Evolutionary conservation across 2,113 vertebrate species (phyloP), one percentile per base, ranked within the genome.

Genomic region (Lampris megalopsis): DNA sequence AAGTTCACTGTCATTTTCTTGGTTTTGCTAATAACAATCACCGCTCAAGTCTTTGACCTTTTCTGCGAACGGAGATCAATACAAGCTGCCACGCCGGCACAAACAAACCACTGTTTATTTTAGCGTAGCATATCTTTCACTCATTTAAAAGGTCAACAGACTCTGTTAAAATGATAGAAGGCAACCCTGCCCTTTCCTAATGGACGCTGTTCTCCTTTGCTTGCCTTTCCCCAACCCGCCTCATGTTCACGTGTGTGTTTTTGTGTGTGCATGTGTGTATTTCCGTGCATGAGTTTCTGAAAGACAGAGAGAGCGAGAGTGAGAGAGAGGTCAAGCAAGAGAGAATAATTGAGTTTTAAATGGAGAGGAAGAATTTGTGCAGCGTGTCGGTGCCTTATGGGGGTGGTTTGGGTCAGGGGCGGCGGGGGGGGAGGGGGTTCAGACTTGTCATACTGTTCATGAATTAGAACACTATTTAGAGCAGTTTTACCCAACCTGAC

Each of bases 61-160:
- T 83, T 89, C 85, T 8, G 7, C 59, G 63, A 82, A 71, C 47
- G 1, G 68, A 60, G 88, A 93, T 91, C 92, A 83, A 93, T 92
- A 86, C 52, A 41, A 77, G 70, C 49, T 80, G 84, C 85, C 83
- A 81, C 71, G 78, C 86, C 79, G 77, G 82, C 71, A 85, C 81
- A 90, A 90, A 89, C 85, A 87, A 88, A 83, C 80, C 72, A 68
- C 82, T 88, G 89, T 90, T 93, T 90, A 88, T 85, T 84, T 88
- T 84, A 90, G 85, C 84, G 86, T 77, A 79, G 73, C 69, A 71
- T 87, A 88, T 89, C 88, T 85, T 88, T 90, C 91, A 84, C 83
- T 85, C 82, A 82, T 88, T 92, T 90, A 85, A 84, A 92, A 93
- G 90, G 92, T 93, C 88, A 92, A 76, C 81, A 73, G 83, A 89